Conservation (phyloP, 2,113 vertebrate species). For the Perca schrenkii region DNA sequence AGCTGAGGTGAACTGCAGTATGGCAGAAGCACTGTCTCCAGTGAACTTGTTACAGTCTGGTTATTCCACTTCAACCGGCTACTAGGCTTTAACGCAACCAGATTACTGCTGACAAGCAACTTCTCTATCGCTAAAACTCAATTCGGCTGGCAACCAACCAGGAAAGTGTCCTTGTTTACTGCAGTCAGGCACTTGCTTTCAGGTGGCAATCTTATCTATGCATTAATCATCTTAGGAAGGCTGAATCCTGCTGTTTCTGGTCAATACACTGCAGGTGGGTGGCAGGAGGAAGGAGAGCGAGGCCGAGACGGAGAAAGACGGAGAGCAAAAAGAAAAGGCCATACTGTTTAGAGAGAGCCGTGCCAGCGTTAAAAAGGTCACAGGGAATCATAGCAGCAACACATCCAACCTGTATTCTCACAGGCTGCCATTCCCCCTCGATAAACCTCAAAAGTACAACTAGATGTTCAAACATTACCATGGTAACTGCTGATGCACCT, state of each 20-base stretch:
- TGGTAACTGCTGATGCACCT: constrained; percentile 34
- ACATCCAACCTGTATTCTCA: constrained; percentile 24
- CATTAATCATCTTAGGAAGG: constrained; percentile 65
- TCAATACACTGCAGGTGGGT: constrained; percentile 68
- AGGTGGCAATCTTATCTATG: constrained; percentile 62
- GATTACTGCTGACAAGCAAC: constrained; percentile 35
- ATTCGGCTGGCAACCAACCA: constrained; percentile 21
- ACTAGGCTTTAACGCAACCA: constrained; percentile 15
- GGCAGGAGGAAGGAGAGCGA: constrained; percentile 22
- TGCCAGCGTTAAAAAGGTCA: constrained; percentile 66
- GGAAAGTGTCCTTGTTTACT: background rate
- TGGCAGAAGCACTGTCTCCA: background rate
- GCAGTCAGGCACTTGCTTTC: constrained; percentile 31
- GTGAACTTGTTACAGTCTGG: constrained; percentile 1
- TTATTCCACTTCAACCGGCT: constrained; percentile 12
- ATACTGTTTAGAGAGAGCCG: constrained; percentile 47
- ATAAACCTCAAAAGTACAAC: constrained; percentile 26
- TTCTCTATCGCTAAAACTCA: constrained; percentile 20
- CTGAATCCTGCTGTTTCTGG: constrained; percentile 61
- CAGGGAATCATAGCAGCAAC: constrained; percentile 43
- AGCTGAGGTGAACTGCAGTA: background rate
- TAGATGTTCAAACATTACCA: constrained; percentile 31
- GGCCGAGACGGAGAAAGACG: constrained; percentile 27
- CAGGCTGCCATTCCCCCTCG: background rate
- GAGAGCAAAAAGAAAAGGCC: constrained; percentile 56